phyloP scores from a whole-genome alignment of 2,888 invertebrate species.

The Sarcophaga rosellei region DNA sequence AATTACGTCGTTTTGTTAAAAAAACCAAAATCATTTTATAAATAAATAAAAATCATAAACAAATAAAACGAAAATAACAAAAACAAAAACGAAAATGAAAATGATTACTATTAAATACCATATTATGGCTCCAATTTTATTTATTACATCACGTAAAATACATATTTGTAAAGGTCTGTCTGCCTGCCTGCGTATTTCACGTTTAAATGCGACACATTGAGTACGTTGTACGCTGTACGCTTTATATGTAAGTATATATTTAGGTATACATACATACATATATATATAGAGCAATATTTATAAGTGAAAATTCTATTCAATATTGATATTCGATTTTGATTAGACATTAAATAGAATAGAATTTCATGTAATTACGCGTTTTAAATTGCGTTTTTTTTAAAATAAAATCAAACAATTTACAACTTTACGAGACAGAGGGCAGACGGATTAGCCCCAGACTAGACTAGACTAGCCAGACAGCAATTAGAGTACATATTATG shows the following conservation, averaged over 20 bases:
- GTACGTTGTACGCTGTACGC: background rate
- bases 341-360: background rate
- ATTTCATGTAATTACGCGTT: background rate
- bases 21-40: constrained; percentile 23
- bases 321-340: background rate
- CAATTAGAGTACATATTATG: constrained; percentile 19
- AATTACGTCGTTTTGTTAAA: constrained; percentile 45
- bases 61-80: background rate
- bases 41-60: background rate
- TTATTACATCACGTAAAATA: constrained; percentile 51
- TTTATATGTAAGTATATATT: too few relatives aligned
- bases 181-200: background rate
- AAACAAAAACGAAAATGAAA: background rate
- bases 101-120: constrained; percentile 32
- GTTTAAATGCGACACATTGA: background rate
- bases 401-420: background rate
- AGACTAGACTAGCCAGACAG: background rate
- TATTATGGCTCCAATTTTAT: constrained; percentile 33
- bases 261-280: background rate
- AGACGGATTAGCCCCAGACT: background rate
- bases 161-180: constrained; percentile 5
- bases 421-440: constrained; percentile 6
- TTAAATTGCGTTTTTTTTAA: background rate
- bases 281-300: background rate
- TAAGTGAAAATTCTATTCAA: background rate